These are phyloP conservation scores for Ceratoteleas bidentatus DNA, from an alignment of 1,140 invertebrate genomes.

Conservation along the genomic window DNA sequence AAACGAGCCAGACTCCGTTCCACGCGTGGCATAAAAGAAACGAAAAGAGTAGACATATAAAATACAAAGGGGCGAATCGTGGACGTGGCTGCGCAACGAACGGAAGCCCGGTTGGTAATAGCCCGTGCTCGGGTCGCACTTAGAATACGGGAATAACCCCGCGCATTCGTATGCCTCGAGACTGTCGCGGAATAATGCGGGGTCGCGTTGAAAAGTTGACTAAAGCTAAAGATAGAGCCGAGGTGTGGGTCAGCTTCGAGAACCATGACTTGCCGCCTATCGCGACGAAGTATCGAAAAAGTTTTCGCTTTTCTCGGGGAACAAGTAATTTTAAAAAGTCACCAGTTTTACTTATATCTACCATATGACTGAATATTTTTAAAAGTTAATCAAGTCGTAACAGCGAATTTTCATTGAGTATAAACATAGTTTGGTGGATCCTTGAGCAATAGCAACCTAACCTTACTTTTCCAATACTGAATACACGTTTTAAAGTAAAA, in stretches of 20 bases:
- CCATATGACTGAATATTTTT: too few species aligned
- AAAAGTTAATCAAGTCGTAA: too few species aligned
- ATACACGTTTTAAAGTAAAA: too few species aligned
- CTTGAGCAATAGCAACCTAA: too few species aligned
- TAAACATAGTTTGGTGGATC: too few species aligned
- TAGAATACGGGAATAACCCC: slow-evolving; percentile 67
- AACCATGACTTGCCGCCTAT: slow-evolving; percentile 49
- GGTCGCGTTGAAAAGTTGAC: slow-evolving; percentile 71
- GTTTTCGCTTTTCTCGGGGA: too few species aligned
- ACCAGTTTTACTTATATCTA: too few species aligned
- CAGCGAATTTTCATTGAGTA: too few species aligned
- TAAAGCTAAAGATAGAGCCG: slow-evolving; percentile 73
- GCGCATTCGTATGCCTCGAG: slow-evolving; percentile 67
- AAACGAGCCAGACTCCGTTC: not conserved
- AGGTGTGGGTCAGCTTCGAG: slow-evolving; percentile 67
- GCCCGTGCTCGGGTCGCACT: slow-evolving; percentile 50
- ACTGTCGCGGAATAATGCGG: slow-evolving; percentile 69
- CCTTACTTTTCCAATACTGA: too few species aligned
- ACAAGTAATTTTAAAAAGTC: too few species aligned
- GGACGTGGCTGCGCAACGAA: slow-evolving; percentile 33
- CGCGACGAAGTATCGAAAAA: too few species aligned
- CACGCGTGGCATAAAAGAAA: slow-evolving; percentile 36
- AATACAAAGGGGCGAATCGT: slow-evolving; percentile 29
- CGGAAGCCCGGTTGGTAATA: slow-evolving; percentile 58
- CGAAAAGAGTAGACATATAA: slow-evolving; percentile 1